phyloP scores from a whole-genome alignment of 2,797 vertebrate species.

The Brachymystax lenok region DNA sequence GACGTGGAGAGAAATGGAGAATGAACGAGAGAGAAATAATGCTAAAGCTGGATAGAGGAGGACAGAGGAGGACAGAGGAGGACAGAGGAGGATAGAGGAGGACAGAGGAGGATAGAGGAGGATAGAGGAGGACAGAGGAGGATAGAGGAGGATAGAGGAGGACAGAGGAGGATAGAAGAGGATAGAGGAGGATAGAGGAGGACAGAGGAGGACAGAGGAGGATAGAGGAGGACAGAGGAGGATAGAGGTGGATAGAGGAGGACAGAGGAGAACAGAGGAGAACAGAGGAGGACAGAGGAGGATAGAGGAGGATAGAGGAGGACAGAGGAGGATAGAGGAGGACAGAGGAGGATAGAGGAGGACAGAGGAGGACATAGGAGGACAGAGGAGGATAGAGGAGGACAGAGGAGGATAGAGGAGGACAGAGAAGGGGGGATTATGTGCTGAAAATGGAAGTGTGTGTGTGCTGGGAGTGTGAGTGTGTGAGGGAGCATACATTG shows the following conservation, averaged over 20 bases:
- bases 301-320: too few relatives aligned
- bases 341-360: too few relatives aligned
- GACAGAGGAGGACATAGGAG: neutral
- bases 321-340: too few relatives aligned
- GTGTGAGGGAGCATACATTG: slow-evolving; percentile 19
- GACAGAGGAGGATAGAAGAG: slow-evolving; percentile 10
- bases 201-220: slow-evolving; percentile 35
- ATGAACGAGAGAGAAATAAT: too few relatives aligned
- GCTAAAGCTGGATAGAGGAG: too few relatives aligned
- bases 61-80: too few relatives aligned
- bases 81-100: too few relatives aligned
- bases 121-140: neutral
- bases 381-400: neutral
- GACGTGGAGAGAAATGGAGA: too few relatives aligned
- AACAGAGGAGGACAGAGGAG: too few relatives aligned
- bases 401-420: neutral
- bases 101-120: neutral
- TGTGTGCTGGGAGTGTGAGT: slow-evolving; percentile 28
- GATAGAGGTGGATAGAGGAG: neutral
- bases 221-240: neutral
- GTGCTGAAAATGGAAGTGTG: slow-evolving; percentile 54
- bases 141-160: slow-evolving; percentile 32
- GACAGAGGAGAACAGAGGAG: too few relatives aligned
- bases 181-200: neutral
- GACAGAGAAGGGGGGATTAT: slow-evolving; percentile 53